A percentile compares a stretch with the other conserved stretches of the same genome.
phyloP scores from a whole-genome alignment of 2,888 invertebrate species.

The Caenorhabditis becei region DNA sequence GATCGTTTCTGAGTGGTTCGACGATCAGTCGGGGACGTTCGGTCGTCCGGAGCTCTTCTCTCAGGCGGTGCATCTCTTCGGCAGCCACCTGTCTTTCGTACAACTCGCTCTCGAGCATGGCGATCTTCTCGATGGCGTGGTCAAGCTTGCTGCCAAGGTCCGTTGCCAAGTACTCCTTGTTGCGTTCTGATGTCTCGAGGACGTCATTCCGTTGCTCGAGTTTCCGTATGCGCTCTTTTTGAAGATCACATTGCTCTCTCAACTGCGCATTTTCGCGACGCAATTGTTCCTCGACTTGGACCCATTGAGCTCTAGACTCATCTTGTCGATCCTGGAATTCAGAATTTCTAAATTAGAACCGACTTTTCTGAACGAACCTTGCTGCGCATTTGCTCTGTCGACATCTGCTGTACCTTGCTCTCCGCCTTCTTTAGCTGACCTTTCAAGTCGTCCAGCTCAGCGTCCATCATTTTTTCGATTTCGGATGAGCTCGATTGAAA shows the following conservation, averaged over 20 bases:
- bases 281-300: conserved; percentile 55
- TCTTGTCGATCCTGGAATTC: conserved; percentile 46
- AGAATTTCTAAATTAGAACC: conserved; percentile 5
- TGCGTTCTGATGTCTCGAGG: conserved; percentile 62
- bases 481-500: conserved; percentile 59
- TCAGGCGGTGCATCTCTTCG: conserved; percentile 66
- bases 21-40: conserved; percentile 66
- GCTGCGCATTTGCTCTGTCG: conserved; percentile 29
- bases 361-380: conserved; percentile 17
- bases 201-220: conserved; percentile 69
- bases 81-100: conserved; percentile 63
- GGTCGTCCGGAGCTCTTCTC: conserved; percentile 43
- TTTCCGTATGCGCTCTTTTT: conserved; percentile 47
- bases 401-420: conserved; percentile 14
- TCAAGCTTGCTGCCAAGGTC: conserved; percentile 62
- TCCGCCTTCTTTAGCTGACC: conserved; percentile 37
- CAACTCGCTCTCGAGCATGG: conserved; percentile 65
- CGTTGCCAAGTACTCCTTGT: conserved; percentile 63
- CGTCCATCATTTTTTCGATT: conserved; percentile 62
- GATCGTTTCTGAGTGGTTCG: conserved; percentile 64
- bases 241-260: conserved; percentile 16
- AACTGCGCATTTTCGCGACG: conserved; percentile 46
- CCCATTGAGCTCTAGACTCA: conserved; percentile 54
- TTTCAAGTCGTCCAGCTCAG: conserved; percentile 49
- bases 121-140: conserved; percentile 62